A percentile compares a stretch with the other conserved stretches of the same genome.
phyloP scores from a whole-genome alignment of 2,888 invertebrate genomes.

The Branchellion lobata region DNA sequence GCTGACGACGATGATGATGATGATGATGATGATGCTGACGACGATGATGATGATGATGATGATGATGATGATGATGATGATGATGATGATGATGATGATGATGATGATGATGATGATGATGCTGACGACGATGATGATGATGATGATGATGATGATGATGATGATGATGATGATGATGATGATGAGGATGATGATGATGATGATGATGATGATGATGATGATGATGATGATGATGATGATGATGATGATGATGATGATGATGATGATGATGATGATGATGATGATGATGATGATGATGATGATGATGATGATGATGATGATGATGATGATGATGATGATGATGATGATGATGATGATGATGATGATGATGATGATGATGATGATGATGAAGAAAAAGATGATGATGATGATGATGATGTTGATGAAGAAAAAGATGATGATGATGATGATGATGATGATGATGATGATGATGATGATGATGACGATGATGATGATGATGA shows the following conservation, averaged over 20 bases:
- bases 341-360: not conserved
- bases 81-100: not conserved
- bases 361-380: constrained; percentile 8
- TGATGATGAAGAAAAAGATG: not conserved
- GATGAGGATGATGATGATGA: no score
- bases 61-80: not conserved
- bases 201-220: constrained; percentile 1
- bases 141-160: not conserved
- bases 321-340: constrained; percentile 14
- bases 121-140: no score
- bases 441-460: constrained; percentile 11
- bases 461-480: not conserved
- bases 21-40: no score
- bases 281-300: constrained; percentile 5
- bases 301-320: constrained; percentile 10
- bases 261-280: constrained; percentile 4
- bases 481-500: constrained; percentile 7
- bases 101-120: not conserved
- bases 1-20: no score
- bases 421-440: no score
- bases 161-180: not conserved
- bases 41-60: no score
- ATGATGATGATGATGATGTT: constrained; percentile 13
- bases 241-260: not conserved
- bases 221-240: not conserved